These are phyloP conservation scores for Camponotus pennsylvanicus DNA, from an alignment of 1,140 invertebrate species.

Conservation along the genomic window DNA sequence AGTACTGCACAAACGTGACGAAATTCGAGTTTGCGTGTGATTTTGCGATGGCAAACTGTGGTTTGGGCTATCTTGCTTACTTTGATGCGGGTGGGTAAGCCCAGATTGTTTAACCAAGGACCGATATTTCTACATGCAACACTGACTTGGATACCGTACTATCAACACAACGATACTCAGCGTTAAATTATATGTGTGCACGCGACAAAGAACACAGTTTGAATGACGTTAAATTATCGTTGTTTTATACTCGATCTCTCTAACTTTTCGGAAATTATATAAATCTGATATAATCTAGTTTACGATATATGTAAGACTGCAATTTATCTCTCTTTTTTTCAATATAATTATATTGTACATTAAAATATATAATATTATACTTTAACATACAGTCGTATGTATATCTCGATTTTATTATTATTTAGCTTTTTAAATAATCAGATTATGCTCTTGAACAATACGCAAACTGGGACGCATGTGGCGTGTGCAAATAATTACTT, in stretches of 20 bases:
- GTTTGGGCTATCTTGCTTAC: slow-evolving; percentile 32
- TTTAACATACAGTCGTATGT: not conserved
- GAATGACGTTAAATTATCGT: not conserved
- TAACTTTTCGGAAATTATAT: not conserved
- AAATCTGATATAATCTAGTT: not conserved
- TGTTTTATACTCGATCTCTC: not conserved
- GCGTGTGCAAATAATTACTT: slow-evolving; percentile 53
- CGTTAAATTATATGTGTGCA: slow-evolving; percentile 47
- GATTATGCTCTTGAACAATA: slow-evolving; percentile 49
- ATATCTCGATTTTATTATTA: slow-evolving; percentile 23
- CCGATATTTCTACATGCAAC: slow-evolving; percentile 50
- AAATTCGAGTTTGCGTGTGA: slow-evolving; percentile 54
- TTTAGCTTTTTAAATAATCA: slow-evolving; percentile 38
- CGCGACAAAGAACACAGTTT: slow-evolving; percentile 44
- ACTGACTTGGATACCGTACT: not conserved
- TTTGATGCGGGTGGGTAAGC: slow-evolving; percentile 25
- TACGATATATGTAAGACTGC: not conserved
- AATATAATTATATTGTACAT: not conserved
- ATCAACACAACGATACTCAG: slow-evolving; percentile 47
- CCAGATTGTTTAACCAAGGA: slow-evolving; percentile 40
- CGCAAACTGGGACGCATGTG: slow-evolving; percentile 41
- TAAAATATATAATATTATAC: too few species aligned
- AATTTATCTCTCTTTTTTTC: not conserved
- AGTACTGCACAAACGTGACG: slow-evolving; percentile 51
- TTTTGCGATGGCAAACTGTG: slow-evolving; percentile 31